These are phyloP conservation scores for Tethya wilhelma DNA, from an alignment of 37 sponge, comb jelly and placozoan species.

Conservation along the genomic window DNA sequence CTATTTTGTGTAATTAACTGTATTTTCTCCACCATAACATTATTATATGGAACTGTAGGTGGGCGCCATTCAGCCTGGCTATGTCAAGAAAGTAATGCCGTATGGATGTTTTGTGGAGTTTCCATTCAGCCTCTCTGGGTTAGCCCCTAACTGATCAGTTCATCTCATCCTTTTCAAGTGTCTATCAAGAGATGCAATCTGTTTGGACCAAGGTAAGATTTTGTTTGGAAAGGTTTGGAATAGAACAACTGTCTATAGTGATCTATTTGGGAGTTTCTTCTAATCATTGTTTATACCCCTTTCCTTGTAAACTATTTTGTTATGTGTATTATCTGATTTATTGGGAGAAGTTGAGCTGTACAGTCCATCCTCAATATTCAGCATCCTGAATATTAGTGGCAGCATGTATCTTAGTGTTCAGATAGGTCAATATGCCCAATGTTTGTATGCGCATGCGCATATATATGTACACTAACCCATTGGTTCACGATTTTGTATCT, in stretches of 20 bases:
- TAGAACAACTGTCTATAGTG: background rate
- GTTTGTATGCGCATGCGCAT: no score
- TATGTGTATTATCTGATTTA: no score
- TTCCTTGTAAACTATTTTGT: no score
- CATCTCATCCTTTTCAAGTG: slow-evolving; percentile 22
- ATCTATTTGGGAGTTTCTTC: background rate
- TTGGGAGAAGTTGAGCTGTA: no score
- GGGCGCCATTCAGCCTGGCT: slow-evolving; percentile 65
- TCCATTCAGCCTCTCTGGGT: slow-evolving; percentile 55
- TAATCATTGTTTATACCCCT: background rate
- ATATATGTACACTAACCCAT: no score
- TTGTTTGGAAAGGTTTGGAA: background rate
- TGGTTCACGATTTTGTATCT: no score
- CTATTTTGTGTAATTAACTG: background rate
- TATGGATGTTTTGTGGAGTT: slow-evolving; percentile 85
- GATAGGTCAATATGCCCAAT: no score
- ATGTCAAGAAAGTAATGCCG: slow-evolving; percentile 54
- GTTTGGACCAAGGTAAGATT: slow-evolving; percentile 68
- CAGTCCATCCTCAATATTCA: no score
- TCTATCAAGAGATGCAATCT: slow-evolving; percentile 51
- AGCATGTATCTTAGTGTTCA: no score
- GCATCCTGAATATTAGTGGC: no score
- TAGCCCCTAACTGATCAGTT: slow-evolving; percentile 80
- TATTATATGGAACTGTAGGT: slow-evolving; percentile 33
- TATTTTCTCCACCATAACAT: no score